Percentiles rank a stretch among this genome's conserved stretches.
phyloP scores from a whole-genome alignment of 2,888 invertebrate species.

The Harpalus rubripes region DNA sequence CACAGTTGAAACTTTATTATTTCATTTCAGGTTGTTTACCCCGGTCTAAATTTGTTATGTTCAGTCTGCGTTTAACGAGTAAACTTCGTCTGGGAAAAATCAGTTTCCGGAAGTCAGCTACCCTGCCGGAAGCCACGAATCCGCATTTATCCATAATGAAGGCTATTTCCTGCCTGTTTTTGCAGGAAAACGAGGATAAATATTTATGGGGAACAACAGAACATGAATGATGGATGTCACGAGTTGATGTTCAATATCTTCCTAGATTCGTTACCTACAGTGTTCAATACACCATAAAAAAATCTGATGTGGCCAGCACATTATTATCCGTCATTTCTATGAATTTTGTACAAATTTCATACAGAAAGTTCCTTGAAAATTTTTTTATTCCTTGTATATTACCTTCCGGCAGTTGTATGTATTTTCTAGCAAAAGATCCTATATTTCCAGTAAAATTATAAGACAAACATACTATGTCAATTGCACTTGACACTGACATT shows the following conservation, averaged over 20 bases:
- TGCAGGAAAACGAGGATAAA: not conserved
- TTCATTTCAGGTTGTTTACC: conserved; percentile 20
- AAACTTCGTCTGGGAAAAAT: conserved; percentile 24
- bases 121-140: conserved; percentile 30
- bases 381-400: too few species aligned
- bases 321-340: too few species aligned
- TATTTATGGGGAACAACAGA: not conserved
- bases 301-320: too few species aligned
- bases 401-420: too few species aligned
- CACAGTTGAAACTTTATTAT: not conserved
- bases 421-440: too few species aligned
- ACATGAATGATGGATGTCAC: not conserved
- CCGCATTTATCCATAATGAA: conserved; percentile 30
- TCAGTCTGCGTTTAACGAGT: conserved; percentile 22
- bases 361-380: too few species aligned
- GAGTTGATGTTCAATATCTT: not conserved
- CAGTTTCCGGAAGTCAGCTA: conserved; percentile 33
- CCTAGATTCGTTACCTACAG: not conserved
- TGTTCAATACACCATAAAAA: too few species aligned
- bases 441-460: too few species aligned
- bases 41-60: conserved; percentile 24
- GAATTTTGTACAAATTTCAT: too few species aligned
- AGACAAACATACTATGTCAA: too few species aligned
- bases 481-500: too few species aligned
- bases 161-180: conserved; percentile 18